These are phyloP conservation scores for Oryzias celebensis DNA, from an alignment of 2,113 vertebrate species.

Conservation along the genomic window DNA sequence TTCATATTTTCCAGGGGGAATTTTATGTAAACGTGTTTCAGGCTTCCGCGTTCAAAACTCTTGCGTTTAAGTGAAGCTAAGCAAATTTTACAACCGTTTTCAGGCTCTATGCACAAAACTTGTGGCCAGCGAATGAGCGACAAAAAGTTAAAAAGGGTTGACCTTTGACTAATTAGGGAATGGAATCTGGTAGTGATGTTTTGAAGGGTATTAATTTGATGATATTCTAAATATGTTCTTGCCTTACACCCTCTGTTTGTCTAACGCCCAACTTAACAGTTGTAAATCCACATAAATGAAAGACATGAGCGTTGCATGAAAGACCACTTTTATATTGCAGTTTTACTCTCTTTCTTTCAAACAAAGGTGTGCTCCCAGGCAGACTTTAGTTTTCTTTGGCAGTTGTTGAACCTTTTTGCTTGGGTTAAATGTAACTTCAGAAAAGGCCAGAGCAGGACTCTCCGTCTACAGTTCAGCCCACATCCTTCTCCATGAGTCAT, in stretches of 20 bases:
- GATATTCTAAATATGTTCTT: too few relatives aligned
- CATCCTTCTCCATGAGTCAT: constrained; percentile 79
- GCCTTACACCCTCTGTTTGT: background rate
- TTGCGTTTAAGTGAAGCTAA: too few relatives aligned
- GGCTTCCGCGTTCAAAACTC: too few relatives aligned
- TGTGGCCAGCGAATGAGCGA: too few relatives aligned
- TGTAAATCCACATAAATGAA: constrained; percentile 23
- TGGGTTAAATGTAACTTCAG: constrained; percentile 54
- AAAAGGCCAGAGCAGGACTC: constrained; percentile 48
- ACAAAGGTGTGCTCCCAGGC: background rate
- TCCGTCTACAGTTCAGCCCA: constrained; percentile 48
- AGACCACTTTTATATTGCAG: constrained; percentile 33
- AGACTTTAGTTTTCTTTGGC: constrained; percentile 31
- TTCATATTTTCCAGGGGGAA: too few relatives aligned
- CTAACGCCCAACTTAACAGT: constrained; percentile 38
- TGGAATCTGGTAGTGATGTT: too few relatives aligned
- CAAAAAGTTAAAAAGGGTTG: too few relatives aligned
- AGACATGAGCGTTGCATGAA: constrained; percentile 17
- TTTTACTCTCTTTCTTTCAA: background rate
- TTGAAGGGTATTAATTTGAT: too few relatives aligned
- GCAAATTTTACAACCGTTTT: too few relatives aligned
- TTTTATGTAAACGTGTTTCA: too few relatives aligned
- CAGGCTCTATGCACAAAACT: too few relatives aligned
- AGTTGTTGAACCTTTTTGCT: constrained; percentile 25
- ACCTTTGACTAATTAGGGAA: too few relatives aligned